Conservation (phyloP, 2,888 invertebrate species). For the Crocallis elinguaria region DNA sequence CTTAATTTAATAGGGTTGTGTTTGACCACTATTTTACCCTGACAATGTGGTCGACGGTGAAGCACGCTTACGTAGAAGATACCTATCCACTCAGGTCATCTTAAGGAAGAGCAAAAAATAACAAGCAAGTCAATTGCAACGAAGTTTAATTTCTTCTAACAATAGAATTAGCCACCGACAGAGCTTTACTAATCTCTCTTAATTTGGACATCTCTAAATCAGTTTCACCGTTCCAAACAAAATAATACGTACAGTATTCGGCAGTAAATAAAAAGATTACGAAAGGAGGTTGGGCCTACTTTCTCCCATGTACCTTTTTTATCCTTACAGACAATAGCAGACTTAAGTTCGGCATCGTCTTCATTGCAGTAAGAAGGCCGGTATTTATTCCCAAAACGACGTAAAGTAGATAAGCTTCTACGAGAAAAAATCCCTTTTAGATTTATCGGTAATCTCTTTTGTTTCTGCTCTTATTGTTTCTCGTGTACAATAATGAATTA, state of each 20-base stretch:
- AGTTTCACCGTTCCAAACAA: constrained; percentile 41
- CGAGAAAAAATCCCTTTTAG: constrained; percentile 74
- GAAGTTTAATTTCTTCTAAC: not conserved
- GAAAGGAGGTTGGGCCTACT: constrained; percentile 51
- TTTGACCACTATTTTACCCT: too few relatives aligned
- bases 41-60: too few relatives aligned
- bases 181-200: constrained; percentile 20
- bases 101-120: too few relatives aligned
- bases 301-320: constrained; percentile 66
- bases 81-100: too few relatives aligned
- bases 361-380: constrained; percentile 66
- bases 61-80: too few relatives aligned
- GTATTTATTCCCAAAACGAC: constrained; percentile 75
- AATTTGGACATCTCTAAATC: constrained; percentile 26
- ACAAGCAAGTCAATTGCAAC: not conserved
- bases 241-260: constrained; percentile 61
- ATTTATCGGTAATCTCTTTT: constrained; percentile 75
- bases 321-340: constrained; percentile 73
- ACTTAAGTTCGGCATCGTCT: constrained; percentile 67
- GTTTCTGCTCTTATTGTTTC: constrained; percentile 76
- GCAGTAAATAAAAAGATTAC: constrained; percentile 72
- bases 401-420: constrained; percentile 73
- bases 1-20: too few relatives aligned
- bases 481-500: constrained; percentile 73
- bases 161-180: constrained; percentile 14